phyloP scores from a whole-genome alignment of 2,113 vertebrate species.

The Hydrochoerus hydrochaeris region DNA sequence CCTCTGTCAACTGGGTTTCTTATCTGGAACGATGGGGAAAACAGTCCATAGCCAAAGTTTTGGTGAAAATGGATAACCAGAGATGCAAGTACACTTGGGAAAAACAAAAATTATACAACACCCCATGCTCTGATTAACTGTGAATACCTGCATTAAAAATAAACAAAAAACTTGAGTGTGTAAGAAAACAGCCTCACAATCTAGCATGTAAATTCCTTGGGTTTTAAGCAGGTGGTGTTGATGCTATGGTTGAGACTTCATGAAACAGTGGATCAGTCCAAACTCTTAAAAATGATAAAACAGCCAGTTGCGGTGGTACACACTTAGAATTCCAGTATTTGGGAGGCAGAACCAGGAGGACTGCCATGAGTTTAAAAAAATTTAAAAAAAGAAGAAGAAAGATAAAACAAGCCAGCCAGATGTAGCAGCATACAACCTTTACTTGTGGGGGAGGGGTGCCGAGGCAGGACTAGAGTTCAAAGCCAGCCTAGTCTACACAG shows the following conservation, averaged over 20 bases:
- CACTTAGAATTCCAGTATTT: neutral
- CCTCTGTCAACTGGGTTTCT: constrained; percentile 36
- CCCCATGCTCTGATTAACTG: neutral
- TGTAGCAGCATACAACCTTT: neutral
- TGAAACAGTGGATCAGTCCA: neutral
- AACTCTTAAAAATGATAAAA: constrained; percentile 23
- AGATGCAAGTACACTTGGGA: neutral
- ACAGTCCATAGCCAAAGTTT: neutral
- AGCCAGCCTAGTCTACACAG: neutral
- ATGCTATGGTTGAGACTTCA: constrained; percentile 14
- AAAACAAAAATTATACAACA: neutral
- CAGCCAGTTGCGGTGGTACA: neutral
- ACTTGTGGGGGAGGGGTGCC: neutral
- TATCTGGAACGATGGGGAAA: neutral
- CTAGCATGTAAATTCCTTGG: neutral
- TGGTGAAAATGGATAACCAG: neutral
- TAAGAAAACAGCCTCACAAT: neutral
- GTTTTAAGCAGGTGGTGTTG: neutral
- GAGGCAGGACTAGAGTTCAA: neutral
- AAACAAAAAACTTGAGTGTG: neutral
- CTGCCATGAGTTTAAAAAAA: neutral
- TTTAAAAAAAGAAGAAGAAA: neutral
- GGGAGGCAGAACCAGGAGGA: neutral
- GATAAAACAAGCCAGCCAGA: neutral
- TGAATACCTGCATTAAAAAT: neutral